These are phyloP conservation scores for Cancer borealis DNA, from an alignment of 2,888 invertebrate species.

Conservation along the genomic window DNA sequence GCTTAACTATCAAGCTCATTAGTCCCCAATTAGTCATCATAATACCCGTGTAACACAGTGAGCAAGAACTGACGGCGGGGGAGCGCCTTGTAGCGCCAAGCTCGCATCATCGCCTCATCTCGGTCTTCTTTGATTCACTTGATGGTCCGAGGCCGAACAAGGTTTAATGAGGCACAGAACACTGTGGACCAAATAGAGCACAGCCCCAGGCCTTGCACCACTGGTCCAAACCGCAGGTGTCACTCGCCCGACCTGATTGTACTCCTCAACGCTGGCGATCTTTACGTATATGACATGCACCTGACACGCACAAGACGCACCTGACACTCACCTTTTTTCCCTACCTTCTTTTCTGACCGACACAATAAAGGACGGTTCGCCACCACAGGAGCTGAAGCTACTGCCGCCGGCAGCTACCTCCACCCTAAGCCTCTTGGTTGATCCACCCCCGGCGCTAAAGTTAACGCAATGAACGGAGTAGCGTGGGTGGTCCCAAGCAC, in stretches of 20 bases:
- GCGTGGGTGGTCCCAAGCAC: constrained; percentile 14
- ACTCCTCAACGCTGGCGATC: not conserved
- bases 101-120: not conserved
- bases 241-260: not conserved
- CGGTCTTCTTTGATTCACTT: not conserved
- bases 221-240: not conserved
- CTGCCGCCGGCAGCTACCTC: not conserved
- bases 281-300: constrained; percentile 10
- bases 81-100: not conserved
- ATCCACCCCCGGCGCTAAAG: not conserved
- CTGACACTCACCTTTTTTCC: not conserved
- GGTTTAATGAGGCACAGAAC: constrained; percentile 34
- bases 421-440: not conserved
- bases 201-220: not conserved
- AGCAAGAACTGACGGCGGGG: not conserved
- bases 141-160: not conserved
- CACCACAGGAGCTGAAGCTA: not conserved
- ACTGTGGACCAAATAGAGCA: constrained; percentile 10
- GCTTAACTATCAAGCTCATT: constrained; percentile 9
- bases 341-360: not conserved
- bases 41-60: not conserved
- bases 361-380: not conserved
- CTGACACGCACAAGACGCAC: not conserved
- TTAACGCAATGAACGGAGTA: not conserved
- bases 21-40: constrained; percentile 10